These are phyloP conservation scores for Synchiropus splendidus DNA, from an alignment of 2,113 vertebrate genomes.

Conservation along the genomic window DNA sequence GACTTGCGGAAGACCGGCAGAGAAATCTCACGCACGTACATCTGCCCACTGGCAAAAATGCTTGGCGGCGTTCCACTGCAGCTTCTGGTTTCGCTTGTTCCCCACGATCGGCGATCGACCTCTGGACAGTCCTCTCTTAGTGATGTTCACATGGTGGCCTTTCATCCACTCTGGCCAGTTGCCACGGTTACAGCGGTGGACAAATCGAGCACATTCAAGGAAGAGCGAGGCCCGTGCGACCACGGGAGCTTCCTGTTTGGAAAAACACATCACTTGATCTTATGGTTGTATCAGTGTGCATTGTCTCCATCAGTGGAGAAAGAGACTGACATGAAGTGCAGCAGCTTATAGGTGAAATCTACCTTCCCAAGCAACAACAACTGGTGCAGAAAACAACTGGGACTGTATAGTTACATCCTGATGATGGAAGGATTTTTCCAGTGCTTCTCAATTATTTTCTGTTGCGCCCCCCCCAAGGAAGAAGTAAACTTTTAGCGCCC, in stretches of 20 bases:
- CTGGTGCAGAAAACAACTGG: too few species aligned
- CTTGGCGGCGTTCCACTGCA: constrained; percentile 97
- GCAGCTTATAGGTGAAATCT: too few species aligned
- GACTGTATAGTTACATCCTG: too few species aligned
- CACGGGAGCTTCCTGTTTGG: constrained; percentile 84
- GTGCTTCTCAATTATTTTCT: too few species aligned
- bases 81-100: constrained; percentile 95
- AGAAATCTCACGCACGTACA: constrained; percentile 62
- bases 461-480: too few species aligned
- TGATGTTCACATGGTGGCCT: constrained; percentile 94
- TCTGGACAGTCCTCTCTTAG: constrained; percentile 89
- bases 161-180: constrained; percentile 99
- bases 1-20: too few species aligned
- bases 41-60: constrained; percentile 99
- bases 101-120: constrained; percentile 89
- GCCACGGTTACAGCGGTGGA: constrained; percentile 95
- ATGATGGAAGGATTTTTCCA: too few species aligned
- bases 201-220: constrained; percentile 91
- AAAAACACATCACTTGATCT: background rate
- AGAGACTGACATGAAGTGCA: too few species aligned
- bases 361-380: too few species aligned
- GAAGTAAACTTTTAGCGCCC: too few species aligned
- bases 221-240: constrained; percentile 91
- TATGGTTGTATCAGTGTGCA: too few species aligned
- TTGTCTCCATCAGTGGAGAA: too few species aligned